These are phyloP conservation scores for Hylyphantes graminicola DNA, from an alignment of 1,140 invertebrate genomes.

Conservation along the genomic window DNA sequence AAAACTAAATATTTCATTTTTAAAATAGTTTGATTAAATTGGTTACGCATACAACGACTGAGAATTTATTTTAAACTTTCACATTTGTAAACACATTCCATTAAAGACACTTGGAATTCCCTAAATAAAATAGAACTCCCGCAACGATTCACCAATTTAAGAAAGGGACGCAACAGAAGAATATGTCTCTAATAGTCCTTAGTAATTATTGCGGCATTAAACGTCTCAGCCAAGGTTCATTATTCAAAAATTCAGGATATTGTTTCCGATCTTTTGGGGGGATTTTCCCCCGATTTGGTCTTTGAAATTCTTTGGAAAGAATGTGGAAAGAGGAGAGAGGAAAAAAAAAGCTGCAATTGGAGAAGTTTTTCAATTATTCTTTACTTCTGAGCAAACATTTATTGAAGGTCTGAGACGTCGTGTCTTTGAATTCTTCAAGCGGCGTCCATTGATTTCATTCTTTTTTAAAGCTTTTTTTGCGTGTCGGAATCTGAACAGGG, in stretches of 20 bases:
- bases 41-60: too few species aligned
- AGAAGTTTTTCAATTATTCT: slow-evolving; percentile 26
- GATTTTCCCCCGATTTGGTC: too few species aligned
- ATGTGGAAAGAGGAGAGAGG: not conserved
- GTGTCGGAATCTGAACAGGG: not conserved
- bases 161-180: too few species aligned
- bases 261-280: not conserved
- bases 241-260: slow-evolving; percentile 1
- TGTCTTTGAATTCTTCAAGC: not conserved
- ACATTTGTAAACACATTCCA: too few species aligned
- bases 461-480: not conserved
- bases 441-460: slow-evolving; percentile 2
- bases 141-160: too few species aligned
- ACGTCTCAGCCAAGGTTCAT: not conserved
- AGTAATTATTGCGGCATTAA: slow-evolving; percentile 2
- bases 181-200: not conserved
- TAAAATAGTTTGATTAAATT: too few species aligned
- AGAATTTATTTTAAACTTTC: too few species aligned
- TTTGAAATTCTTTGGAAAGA: not conserved
- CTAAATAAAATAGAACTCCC: too few species aligned
- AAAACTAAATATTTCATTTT: too few species aligned
- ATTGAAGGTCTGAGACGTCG: slow-evolving; percentile 18
- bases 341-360: not conserved
- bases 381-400: slow-evolving; percentile 33
- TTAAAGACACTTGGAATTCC: too few species aligned